Evolutionary conservation across 2,113 vertebrate species (phyloP).

Genomic region (Catharus minimus): DNA sequence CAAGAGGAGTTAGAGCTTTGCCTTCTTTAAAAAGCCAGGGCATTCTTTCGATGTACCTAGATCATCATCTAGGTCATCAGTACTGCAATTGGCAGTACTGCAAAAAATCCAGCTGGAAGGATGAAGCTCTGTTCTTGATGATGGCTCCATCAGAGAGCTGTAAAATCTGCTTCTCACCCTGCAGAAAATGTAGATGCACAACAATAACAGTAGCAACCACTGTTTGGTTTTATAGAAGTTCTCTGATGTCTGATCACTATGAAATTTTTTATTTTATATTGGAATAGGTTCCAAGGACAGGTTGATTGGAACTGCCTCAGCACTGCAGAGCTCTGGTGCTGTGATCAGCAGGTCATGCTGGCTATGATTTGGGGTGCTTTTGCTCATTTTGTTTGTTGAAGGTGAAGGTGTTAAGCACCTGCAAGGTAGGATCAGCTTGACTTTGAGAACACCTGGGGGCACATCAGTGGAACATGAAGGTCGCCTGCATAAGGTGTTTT

Average conservation of each 20-base stretch:
- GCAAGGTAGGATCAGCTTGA: neutral
- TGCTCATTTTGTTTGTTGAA: neutral
- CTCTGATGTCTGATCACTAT: neutral
- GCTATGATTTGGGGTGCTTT: accelerated
- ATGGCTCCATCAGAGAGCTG: neutral
- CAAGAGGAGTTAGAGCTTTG: neutral
- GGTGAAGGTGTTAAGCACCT: neutral
- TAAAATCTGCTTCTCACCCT: neutral
- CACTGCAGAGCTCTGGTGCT: neutral
- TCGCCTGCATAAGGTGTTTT: neutral
- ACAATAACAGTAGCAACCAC: neutral
- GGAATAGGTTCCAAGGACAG: neutral
- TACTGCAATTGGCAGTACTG: neutral
- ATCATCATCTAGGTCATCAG: neutral
- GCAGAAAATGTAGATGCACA: neutral
- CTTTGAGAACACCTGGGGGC: neutral
- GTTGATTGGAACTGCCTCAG: neutral
- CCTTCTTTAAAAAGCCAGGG: neutral
- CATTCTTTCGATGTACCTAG: neutral
- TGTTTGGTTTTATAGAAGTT: neutral
- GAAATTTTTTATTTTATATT: neutral
- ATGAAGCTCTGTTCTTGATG: neutral
- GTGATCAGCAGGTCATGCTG: neutral
- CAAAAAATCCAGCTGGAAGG: neutral
- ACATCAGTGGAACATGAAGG: neutral